Percentiles rank a stretch among this genome's conserved stretches.
Conservation (phyloP, 2,113 vertebrate species). For the Heterocephalus glaber region DNA sequence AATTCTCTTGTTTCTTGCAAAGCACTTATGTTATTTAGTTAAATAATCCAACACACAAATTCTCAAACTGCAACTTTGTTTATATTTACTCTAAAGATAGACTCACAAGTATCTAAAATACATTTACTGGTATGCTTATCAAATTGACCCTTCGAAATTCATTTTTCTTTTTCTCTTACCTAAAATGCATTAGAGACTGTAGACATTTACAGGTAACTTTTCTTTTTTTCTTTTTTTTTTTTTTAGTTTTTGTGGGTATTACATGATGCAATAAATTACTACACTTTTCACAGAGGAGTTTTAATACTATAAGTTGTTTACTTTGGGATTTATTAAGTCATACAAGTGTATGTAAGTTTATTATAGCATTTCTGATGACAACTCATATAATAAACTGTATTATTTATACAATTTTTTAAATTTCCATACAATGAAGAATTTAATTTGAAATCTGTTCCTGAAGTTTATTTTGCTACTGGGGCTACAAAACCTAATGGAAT, state of each 20-base stretch:
- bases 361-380: slow-evolving; percentile 57
- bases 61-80: slow-evolving; percentile 1
- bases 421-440: slow-evolving; percentile 77
- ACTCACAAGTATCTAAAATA: slow-evolving; percentile 45
- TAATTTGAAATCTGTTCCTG: slow-evolving; percentile 84
- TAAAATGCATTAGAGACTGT: slow-evolving; percentile 47
- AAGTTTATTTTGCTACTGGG: slow-evolving; percentile 73
- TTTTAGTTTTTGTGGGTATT: slow-evolving; percentile 16
- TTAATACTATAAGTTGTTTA: slow-evolving; percentile 70
- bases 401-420: slow-evolving; percentile 69
- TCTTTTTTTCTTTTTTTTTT: not conserved
- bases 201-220: slow-evolving; percentile 46
- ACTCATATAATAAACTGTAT: slow-evolving; percentile 59
- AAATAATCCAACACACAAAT: not conserved
- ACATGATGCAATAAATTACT: slow-evolving; percentile 52
- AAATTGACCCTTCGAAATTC: slow-evolving; percentile 24
- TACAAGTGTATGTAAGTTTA: slow-evolving; percentile 48
- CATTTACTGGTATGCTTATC: slow-evolving; percentile 2
- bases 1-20: not conserved
- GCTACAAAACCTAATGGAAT: slow-evolving; percentile 54
- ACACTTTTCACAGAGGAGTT: slow-evolving; percentile 15
- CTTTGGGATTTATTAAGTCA: slow-evolving; percentile 72
- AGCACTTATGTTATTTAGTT: not conserved
- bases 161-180: not conserved
- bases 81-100: slow-evolving; percentile 46